Percentiles rank a stretch among this genome's conserved stretches.
These are phyloP conservation scores for Seladonia tumulorum DNA, from an alignment of 2,888 invertebrate species.

Conservation along the genomic window DNA sequence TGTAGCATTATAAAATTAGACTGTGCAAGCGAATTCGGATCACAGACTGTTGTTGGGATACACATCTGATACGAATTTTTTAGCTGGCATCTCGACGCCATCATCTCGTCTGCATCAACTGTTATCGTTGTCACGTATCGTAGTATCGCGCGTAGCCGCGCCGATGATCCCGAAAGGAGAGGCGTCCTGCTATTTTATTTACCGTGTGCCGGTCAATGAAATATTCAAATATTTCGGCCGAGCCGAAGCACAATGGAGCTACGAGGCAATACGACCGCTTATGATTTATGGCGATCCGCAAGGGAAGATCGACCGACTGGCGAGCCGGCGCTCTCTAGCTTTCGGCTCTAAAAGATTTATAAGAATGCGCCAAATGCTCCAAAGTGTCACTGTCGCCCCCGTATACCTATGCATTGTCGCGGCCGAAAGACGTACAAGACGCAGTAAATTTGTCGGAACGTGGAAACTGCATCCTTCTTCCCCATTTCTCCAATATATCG, in stretches of 20 bases:
- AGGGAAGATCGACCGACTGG: conserved; percentile 62
- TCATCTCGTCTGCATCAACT: conserved; percentile 49
- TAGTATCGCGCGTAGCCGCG: conserved; percentile 30
- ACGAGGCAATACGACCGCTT: conserved; percentile 57
- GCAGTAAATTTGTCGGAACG: conserved; percentile 3
- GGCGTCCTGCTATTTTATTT: conserved; percentile 52
- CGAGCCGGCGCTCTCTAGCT: conserved; percentile 53
- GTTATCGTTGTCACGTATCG: conserved; percentile 55
- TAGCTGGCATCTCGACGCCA: conserved; percentile 19
- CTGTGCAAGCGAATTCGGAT: background rate
- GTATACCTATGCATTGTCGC: background rate
- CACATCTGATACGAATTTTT: background rate
- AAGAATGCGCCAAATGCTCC: conserved; percentile 51
- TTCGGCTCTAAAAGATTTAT: conserved; percentile 66
- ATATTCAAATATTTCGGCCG: conserved; percentile 60
- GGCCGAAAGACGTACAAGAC: background rate
- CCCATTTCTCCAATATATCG: background rate
- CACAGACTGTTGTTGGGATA: background rate
- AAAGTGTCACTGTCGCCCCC: conserved; percentile 36
- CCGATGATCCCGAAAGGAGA: conserved; percentile 44
- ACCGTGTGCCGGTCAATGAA: conserved; percentile 49
- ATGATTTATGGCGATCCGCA: conserved; percentile 66
- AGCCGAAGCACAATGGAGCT: conserved; percentile 43
- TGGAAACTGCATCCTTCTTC: background rate
- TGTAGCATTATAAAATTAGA: too few species aligned